Percentiles rank a stretch among this genome's conserved stretches.
Conservation (phyloP, 2,888 invertebrate species). For the Harmothoe impar region DNA sequence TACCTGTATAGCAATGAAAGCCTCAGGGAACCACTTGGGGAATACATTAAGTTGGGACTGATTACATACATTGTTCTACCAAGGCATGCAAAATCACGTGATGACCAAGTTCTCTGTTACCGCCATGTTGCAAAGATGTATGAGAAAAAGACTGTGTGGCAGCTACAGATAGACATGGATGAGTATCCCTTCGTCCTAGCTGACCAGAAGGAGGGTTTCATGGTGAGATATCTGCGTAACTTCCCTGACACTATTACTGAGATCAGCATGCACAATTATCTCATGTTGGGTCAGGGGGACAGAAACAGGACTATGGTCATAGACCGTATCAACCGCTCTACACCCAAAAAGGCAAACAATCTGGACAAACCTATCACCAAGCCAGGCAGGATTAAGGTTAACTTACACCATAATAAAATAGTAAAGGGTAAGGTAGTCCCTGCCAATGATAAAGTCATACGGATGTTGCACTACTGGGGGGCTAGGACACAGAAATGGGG, state of each 20-base stretch:
- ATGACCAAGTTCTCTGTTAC: background rate
- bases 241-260: background rate
- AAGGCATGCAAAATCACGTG: background rate
- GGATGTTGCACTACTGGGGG: background rate
- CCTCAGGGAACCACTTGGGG: constrained; percentile 49
- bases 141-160: background rate
- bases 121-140: background rate
- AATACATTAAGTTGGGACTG: constrained; percentile 56
- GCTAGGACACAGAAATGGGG: background rate
- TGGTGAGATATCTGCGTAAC: background rate
- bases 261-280: background rate
- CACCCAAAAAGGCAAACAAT: background rate
- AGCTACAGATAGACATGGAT: background rate
- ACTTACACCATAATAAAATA: background rate
- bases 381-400: background rate
- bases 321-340: background rate
- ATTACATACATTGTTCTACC: background rate
- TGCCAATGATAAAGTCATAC: background rate
- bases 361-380: background rate
- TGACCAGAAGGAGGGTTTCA: background rate
- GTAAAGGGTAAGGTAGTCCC: background rate
- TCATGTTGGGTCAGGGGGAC: background rate
- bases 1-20: constrained; percentile 63
- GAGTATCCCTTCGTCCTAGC: background rate
- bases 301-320: background rate